phyloP scores from a whole-genome alignment of 2,888 invertebrate genomes.

The Melieria omissa region DNA sequence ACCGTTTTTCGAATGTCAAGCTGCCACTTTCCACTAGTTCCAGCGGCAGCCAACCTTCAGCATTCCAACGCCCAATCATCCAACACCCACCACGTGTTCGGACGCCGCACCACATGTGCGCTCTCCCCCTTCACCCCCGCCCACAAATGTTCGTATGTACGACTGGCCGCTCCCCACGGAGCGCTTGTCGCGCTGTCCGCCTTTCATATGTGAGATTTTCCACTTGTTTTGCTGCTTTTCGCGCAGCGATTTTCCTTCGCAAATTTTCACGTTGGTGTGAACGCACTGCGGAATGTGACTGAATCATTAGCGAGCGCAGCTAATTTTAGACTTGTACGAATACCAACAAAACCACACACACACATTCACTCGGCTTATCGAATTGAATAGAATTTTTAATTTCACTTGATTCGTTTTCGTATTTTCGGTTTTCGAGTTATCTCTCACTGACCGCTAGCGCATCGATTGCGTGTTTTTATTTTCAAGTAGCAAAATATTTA shows the following conservation, averaged over 20 bases:
- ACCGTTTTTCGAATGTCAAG: no score
- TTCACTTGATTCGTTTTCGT: no score
- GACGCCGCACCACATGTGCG: no score
- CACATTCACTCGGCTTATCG: not conserved
- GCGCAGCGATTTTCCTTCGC: not conserved
- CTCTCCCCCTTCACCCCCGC: no score
- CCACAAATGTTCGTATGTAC: not conserved
- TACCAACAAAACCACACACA: not conserved
- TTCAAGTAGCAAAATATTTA: no score
- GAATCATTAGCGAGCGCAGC: not conserved
- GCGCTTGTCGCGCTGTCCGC: not conserved
- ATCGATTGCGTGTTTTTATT: no score
- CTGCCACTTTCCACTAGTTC: no score
- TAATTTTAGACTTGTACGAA: not conserved
- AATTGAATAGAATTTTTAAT: not conserved
- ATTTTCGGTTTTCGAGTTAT: no score
- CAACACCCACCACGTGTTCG: no score
- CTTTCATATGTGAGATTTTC: not conserved
- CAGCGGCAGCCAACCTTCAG: no score
- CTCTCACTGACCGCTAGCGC: no score
- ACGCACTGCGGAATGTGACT: not conserved
- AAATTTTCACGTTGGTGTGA: constrained; percentile 10
- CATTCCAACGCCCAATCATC: no score
- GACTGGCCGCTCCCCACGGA: not conserved
- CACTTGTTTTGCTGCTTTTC: not conserved